Evolutionary conservation across 2,797 vertebrate species (phyloP), one percentile per base, ranked within the genome.

Genomic region (Mionectes olivaceus): DNA sequence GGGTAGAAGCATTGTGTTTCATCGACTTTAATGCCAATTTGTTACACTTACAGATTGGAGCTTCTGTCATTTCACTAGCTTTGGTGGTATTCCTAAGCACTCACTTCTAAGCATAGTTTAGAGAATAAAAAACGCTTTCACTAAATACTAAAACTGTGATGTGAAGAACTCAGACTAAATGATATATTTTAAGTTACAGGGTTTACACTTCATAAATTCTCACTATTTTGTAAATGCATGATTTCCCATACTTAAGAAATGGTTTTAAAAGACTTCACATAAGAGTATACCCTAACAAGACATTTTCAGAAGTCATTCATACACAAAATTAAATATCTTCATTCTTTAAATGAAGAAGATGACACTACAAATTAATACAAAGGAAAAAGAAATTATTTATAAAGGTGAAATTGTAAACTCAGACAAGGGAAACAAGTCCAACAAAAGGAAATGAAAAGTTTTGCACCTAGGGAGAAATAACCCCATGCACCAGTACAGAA

Each of bases 401-500:
- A 21, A 53, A 33, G 9, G 53, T 2, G 2, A 89, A 89, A 75
- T n/a, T 41, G 0, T 30, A 80, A 73, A 11, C 53, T 83, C 25
- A 61, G 30, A 69, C 17, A 56, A 52, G 10, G 9, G 18, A 70
- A 77, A 74, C 1, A 53, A 22, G 2, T 30, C 9, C 2, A 22
- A 13, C 7, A 71, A 24, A 70, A 78, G 3, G 9, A 83, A 70
- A 65, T 41, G 4, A 19, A 52, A 83, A 69, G 9, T 18, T 25
- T 13, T 74, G 8, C 30, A 65, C 6, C 10, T 28, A 30, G 2
- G 7, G 6, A 74, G 7, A 30, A 82, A 76, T 21, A 71, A 32
- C 2, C 0, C 5, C 15, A 7, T n/a, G 19, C 14, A 82, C 2
- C 30, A 35, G 7, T 55, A 46, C 9, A 63, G 8, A 41, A 1